These are phyloP conservation scores for Tragelaphus buxtoni DNA, from an alignment of 2,113 vertebrate genomes.

Conservation along the genomic window DNA sequence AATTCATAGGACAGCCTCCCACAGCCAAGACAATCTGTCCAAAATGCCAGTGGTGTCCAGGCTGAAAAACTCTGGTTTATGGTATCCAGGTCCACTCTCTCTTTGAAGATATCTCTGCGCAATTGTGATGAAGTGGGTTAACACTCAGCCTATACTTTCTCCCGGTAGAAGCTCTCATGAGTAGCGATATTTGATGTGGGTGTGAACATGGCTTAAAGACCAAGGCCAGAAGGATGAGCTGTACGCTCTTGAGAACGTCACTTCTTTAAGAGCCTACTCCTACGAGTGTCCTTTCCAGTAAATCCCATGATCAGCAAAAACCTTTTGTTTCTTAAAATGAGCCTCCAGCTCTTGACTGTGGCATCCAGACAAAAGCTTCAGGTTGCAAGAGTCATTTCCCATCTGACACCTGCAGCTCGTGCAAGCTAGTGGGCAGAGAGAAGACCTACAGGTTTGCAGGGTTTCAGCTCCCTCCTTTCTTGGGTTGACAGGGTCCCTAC, in stretches of 20 bases:
- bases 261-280: background rate
- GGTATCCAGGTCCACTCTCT: background rate
- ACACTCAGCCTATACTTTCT: background rate
- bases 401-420: background rate
- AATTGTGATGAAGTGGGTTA: background rate
- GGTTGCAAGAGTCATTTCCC: background rate
- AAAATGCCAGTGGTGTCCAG: background rate
- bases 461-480: background rate
- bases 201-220: background rate
- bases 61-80: background rate
- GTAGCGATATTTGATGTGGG: background rate
- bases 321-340: background rate
- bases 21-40: background rate
- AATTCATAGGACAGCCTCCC: background rate
- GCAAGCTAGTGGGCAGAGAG: background rate
- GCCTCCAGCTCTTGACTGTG: background rate
- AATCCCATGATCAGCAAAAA: background rate
- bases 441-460: background rate
- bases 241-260: background rate
- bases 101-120: background rate
- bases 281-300: background rate
- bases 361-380: background rate
- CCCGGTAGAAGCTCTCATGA: background rate
- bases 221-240: background rate
- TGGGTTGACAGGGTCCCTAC: fast-evolving